These are phyloP conservation scores for Panagrolaimus sp. DNA, from an alignment of 1,140 invertebrate species.

Conservation along the genomic window DNA sequence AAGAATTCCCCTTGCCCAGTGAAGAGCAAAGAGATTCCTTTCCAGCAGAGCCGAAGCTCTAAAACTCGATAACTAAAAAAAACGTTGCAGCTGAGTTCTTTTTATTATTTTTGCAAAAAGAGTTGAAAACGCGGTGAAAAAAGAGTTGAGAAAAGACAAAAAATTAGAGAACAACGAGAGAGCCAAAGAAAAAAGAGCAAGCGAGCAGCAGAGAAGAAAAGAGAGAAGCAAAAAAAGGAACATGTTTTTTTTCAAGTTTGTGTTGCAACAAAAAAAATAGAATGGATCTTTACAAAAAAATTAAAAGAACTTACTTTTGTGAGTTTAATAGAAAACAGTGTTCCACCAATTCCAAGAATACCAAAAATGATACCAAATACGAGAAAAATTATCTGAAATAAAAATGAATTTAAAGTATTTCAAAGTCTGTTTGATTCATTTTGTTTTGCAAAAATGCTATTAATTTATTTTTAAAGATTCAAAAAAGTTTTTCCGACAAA, in stretches of 20 bases:
- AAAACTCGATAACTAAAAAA: not conserved
- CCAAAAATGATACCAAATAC: not conserved
- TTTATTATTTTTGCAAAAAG: too few species aligned
- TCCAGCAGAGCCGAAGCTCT: not conserved
- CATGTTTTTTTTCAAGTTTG: not conserved
- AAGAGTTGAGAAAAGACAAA: too few species aligned
- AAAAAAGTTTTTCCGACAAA: too few species aligned
- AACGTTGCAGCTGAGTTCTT: not conserved
- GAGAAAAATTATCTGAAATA: not conserved
- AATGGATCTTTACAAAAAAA: not conserved
- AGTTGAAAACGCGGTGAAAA: too few species aligned
- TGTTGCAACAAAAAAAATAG: not conserved
- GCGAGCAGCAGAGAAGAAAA: not conserved
- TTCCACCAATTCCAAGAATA: not conserved
- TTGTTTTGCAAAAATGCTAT: too few species aligned
- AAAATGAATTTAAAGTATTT: too few species aligned
- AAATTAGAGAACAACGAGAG: not conserved
- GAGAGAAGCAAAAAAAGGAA: not conserved
- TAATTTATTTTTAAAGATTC: too few species aligned
- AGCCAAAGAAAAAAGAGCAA: not conserved
- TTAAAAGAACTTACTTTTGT: not conserved
- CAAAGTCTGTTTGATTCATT: too few species aligned
- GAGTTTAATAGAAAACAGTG: not conserved
- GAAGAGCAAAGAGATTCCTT: not conserved
- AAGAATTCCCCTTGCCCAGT: conserved; percentile 3